Conservation (phyloP, 1,140 invertebrate genomes). For the Trichoplusia ni region DNA sequence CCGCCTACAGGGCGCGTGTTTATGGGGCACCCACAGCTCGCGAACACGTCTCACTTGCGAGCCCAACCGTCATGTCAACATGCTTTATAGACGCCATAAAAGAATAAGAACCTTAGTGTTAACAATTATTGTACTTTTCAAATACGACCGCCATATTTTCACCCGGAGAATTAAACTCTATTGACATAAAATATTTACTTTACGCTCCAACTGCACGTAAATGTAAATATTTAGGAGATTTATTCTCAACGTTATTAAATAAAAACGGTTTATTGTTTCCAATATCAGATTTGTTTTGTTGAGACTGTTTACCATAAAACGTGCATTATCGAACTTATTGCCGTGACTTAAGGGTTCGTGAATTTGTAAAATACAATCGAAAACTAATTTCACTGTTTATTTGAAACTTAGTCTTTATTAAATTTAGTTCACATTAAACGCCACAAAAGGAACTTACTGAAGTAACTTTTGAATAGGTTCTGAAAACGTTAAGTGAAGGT, state of each 20-base stretch:
- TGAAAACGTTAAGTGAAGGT: too few relatives aligned
- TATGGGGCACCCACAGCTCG: slow-evolving; percentile 52
- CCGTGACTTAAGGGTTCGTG: background rate
- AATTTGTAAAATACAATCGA: background rate
- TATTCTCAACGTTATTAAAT: slow-evolving; percentile 3
- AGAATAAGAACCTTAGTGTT: slow-evolving; percentile 38
- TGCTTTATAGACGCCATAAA: slow-evolving; percentile 37
- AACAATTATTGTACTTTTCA: slow-evolving; percentile 38
- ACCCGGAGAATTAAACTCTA: background rate
- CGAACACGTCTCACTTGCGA: slow-evolving; percentile 40
- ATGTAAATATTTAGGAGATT: slow-evolving; percentile 25
- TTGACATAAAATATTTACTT: slow-evolving; percentile 31
- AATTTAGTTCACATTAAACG: background rate
- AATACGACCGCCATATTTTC: slow-evolving; percentile 24
- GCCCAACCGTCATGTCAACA: slow-evolving; percentile 30
- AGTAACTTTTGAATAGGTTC: too few relatives aligned
- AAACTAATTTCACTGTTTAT: background rate
- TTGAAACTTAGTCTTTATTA: background rate
- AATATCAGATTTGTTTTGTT: slow-evolving; percentile 12
- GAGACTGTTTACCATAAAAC: slow-evolving; percentile 10
- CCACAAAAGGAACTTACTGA: too few relatives aligned
- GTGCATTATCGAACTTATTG: slow-evolving; percentile 3
- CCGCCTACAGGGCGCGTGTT: slow-evolving; percentile 51
- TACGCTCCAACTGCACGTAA: slow-evolving; percentile 8
- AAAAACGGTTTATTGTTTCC: slow-evolving; percentile 22